phyloP scores from a whole-genome alignment of 2,797 vertebrate species.

The Cetoscarus ocellatus region DNA sequence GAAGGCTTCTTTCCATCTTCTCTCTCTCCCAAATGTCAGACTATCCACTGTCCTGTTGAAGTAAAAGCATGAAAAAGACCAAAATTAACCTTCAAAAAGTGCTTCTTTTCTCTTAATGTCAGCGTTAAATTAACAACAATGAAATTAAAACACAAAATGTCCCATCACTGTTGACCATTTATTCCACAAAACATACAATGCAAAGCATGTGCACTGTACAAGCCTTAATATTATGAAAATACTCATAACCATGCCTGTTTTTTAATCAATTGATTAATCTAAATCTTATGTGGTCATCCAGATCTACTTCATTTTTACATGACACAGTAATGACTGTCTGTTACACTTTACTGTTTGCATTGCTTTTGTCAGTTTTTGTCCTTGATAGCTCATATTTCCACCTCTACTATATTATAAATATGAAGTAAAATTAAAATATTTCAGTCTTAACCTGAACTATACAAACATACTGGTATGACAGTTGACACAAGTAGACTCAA shows the following conservation, averaged over 20 bases:
- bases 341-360: conserved; percentile 53
- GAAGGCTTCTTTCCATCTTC: too few species aligned
- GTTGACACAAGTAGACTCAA: conserved; percentile 74
- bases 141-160: conserved; percentile 54
- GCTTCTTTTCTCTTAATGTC: neutral
- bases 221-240: conserved; percentile 85
- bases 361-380: conserved; percentile 59
- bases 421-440: conserved; percentile 79
- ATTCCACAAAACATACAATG: conserved; percentile 89
- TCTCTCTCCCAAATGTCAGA: too few species aligned
- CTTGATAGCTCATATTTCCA: conserved; percentile 68
- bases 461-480: conserved; percentile 80
- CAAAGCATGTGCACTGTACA: conserved; percentile 87
- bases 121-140: conserved; percentile 2
- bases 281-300: conserved; percentile 60
- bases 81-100: too few species aligned
- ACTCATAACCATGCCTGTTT: conserved; percentile 83
- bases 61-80: too few species aligned
- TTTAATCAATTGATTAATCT: conserved; percentile 57
- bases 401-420: conserved; percentile 78
- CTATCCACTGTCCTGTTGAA: too few species aligned
- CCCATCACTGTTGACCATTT: conserved; percentile 84
- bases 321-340: conserved; percentile 65
- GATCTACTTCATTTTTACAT: conserved; percentile 69
- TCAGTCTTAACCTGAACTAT: conserved; percentile 79